These are phyloP conservation scores for Sakesphorus luctuosus DNA, from an alignment of 2,113 vertebrate species.

Conservation along the genomic window DNA sequence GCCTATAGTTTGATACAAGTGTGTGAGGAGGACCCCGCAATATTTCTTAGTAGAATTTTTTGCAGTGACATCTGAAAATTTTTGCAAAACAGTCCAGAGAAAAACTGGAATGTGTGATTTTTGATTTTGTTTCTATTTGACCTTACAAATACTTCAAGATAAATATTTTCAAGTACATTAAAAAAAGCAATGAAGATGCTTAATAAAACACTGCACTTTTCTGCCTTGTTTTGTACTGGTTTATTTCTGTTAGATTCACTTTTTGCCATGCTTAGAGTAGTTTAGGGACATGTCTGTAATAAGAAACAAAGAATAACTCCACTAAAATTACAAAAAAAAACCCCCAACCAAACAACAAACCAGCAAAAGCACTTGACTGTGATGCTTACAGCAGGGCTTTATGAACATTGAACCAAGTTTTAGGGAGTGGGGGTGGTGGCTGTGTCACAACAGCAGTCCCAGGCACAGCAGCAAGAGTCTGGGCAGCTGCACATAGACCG, in stretches of 20 bases:
- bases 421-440: background rate
- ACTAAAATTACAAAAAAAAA: background rate
- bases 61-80: background rate
- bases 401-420: background rate
- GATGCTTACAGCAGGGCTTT: background rate
- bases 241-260: background rate
- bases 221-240: background rate
- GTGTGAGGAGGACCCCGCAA: accelerated
- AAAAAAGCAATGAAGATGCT: background rate
- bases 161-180: background rate
- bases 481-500: background rate
- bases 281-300: background rate
- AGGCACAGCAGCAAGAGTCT: background rate
- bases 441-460: background rate
- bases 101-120: background rate
- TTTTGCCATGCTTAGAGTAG: background rate
- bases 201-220: background rate
- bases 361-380: background rate
- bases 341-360: accelerated
- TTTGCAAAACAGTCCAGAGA: background rate
- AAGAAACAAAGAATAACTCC: background rate
- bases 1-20: background rate
- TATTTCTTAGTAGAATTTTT: background rate
- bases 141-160: background rate
- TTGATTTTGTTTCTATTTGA: background rate